phyloP scores from a whole-genome alignment of 2,797 vertebrate species.

The Hippocampus kuda region DNA sequence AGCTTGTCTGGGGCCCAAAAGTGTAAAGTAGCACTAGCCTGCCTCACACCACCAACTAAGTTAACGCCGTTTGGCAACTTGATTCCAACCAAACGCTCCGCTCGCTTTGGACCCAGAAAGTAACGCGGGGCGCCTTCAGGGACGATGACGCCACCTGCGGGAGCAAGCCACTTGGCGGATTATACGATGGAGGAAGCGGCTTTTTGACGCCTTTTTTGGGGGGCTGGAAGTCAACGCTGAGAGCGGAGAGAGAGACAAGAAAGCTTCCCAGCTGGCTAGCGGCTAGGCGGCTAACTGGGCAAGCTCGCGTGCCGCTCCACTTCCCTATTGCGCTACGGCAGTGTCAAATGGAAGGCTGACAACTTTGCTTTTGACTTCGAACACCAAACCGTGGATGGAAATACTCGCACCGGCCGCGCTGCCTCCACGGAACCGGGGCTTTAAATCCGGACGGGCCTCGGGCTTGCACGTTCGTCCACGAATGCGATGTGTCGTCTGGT shows the following conservation, averaged over 20 bases:
- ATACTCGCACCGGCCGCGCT: slow-evolving; percentile 10
- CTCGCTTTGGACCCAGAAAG: background rate
- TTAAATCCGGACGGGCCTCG: slow-evolving; percentile 13
- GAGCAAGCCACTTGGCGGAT: slow-evolving; percentile 14
- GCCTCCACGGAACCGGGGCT: slow-evolving; percentile 16
- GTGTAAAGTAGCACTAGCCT: slow-evolving; percentile 26
- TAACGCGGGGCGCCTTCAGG: background rate
- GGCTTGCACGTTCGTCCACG: slow-evolving; percentile 38
- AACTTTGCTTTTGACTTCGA: slow-evolving; percentile 45
- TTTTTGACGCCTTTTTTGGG: slow-evolving; percentile 1
- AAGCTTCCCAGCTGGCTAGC: slow-evolving; percentile 40
- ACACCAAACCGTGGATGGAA: slow-evolving; percentile 18
- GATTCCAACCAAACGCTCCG: slow-evolving; percentile 8
- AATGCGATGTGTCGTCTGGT: slow-evolving; percentile 42
- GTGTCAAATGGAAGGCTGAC: slow-evolving; percentile 50
- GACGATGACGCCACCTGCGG: background rate
- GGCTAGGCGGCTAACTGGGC: slow-evolving; percentile 25
- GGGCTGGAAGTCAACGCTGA: slow-evolving; percentile 45
- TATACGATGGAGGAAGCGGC: slow-evolving; percentile 16
- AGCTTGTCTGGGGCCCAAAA: slow-evolving; percentile 40
- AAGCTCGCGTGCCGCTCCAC: slow-evolving; percentile 53
- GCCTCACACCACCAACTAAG: slow-evolving; percentile 44
- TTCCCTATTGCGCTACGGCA: slow-evolving; percentile 66
- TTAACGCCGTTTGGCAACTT: slow-evolving; percentile 37
- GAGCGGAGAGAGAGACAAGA: slow-evolving; percentile 33